Conservation (phyloP, 2,888 invertebrate species). For the Anorthoa munda region DNA sequence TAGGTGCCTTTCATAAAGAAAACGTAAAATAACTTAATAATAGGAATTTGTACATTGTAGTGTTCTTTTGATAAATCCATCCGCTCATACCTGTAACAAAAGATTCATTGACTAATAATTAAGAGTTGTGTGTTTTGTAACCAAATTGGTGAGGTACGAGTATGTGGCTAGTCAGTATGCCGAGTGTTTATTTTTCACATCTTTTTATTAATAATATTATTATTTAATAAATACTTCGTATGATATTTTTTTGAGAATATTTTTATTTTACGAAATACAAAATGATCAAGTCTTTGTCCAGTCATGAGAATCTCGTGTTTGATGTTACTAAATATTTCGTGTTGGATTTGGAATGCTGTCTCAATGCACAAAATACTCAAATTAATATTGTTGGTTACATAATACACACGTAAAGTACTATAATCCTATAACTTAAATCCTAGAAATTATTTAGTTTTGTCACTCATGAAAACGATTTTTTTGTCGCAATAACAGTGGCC, state of each 20-base stretch:
- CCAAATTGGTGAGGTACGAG: conserved; percentile 51
- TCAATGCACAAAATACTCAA: conserved; percentile 38
- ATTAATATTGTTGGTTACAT: conserved; percentile 68
- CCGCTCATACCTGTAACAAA: conserved; percentile 81
- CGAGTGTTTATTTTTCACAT: conserved; percentile 33
- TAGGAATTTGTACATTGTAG: conserved; percentile 86
- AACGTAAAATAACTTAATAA: conserved; percentile 81
- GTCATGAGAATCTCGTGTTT: background rate
- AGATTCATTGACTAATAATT: conserved; percentile 69
- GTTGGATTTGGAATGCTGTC: background rate
- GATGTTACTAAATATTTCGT: background rate
- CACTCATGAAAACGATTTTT: conserved; percentile 66
- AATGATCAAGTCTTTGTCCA: background rate
- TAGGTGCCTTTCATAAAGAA: conserved; percentile 89
- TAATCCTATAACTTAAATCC: conserved; percentile 60
- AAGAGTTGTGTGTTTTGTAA: conserved; percentile 63
- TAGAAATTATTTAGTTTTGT: conserved; percentile 63
- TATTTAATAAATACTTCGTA: background rate
- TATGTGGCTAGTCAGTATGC: conserved; percentile 49
- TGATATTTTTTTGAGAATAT: background rate
- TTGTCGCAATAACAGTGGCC: conserved; percentile 83
- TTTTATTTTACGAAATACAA: background rate
- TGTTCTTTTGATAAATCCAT: conserved; percentile 86
- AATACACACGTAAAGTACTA: conserved; percentile 63
- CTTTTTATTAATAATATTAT: conserved; percentile 16